Conservation (phyloP, 2,888 invertebrate species). For the Synergus japonicus region DNA sequence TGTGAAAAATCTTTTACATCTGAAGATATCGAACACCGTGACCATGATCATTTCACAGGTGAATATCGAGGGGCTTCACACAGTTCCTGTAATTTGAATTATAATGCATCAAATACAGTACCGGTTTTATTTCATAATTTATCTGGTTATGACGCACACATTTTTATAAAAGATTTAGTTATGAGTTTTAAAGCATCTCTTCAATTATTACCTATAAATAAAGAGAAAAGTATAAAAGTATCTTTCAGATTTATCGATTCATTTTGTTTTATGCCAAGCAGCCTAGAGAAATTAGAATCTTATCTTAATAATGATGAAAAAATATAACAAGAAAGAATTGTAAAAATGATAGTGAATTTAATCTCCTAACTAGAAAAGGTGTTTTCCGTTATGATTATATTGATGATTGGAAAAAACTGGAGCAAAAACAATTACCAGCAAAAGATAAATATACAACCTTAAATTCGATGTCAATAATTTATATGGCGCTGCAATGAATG, state of each 20-base stretch:
- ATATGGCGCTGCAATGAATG: constrained; percentile 70
- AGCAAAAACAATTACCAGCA: not conserved
- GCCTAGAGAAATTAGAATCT: constrained; percentile 37
- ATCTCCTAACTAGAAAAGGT: constrained; percentile 34
- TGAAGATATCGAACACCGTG: constrained; percentile 20
- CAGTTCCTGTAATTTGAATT: constrained; percentile 65
- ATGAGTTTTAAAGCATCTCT: constrained; percentile 50
- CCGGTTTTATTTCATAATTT: constrained; percentile 69
- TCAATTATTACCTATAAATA: constrained; percentile 61
- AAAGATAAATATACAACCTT: too few relatives aligned
- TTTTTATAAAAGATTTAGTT: constrained; percentile 59
- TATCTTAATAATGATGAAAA: constrained; percentile 26
- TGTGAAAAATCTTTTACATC: constrained; percentile 24
- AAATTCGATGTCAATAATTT: constrained; percentile 68
- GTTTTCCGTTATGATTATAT: constrained; percentile 48
- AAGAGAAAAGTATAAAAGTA: constrained; percentile 57
- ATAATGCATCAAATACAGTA: constrained; percentile 58
- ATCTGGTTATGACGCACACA: constrained; percentile 51
- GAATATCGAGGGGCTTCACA: constrained; percentile 51
- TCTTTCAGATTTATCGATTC: constrained; percentile 43
- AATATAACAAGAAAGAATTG: not conserved
- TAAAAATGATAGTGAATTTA: constrained; percentile 1
- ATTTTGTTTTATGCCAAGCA: constrained; percentile 34
- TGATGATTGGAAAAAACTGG: constrained; percentile 2
- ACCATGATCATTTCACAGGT: constrained; percentile 46